These are phyloP conservation scores for Scyliorhinus canicula DNA, from an alignment of 2,797 vertebrate species.

Conservation along the genomic window DNA sequence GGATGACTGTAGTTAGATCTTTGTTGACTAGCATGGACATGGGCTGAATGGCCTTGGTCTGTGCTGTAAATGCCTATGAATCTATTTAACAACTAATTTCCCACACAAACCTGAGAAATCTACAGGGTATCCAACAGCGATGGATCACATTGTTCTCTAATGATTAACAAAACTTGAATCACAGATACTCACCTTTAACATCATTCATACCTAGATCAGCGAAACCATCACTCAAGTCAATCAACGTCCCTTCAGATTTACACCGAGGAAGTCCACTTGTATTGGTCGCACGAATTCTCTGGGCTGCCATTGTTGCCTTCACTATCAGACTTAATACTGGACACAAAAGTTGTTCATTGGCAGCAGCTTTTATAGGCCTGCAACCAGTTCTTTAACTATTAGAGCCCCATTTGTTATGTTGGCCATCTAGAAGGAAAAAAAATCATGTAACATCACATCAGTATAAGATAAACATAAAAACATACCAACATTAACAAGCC, in stretches of 20 bases:
- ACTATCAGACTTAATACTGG: neutral
- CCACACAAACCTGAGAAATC: neutral
- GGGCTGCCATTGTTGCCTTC: conserved; percentile 73
- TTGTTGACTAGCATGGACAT: too few species aligned
- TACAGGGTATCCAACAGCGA: neutral
- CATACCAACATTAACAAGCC: neutral
- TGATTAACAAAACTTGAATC: neutral
- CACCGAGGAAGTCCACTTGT: conserved; percentile 79
- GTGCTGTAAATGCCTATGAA: too few species aligned
- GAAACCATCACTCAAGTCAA: conserved; percentile 74
- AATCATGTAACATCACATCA: neutral
- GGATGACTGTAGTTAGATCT: too few species aligned
- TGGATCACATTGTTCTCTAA: neutral
- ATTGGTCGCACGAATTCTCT: conserved; percentile 82
- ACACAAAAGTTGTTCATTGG: neutral
- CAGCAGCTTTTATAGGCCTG: neutral
- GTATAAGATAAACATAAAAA: neutral
- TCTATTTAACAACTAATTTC: neutral
- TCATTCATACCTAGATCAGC: conserved; percentile 68
- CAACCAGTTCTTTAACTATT: neutral
- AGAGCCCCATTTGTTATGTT: neutral
- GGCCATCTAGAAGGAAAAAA: neutral
- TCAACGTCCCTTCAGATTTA: conserved; percentile 86
- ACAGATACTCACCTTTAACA: conserved; percentile 75
- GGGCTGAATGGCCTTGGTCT: too few species aligned